phyloP scores from a whole-genome alignment of 2,797 vertebrate species.

The Xiphorhynchus erythropygius region DNA sequence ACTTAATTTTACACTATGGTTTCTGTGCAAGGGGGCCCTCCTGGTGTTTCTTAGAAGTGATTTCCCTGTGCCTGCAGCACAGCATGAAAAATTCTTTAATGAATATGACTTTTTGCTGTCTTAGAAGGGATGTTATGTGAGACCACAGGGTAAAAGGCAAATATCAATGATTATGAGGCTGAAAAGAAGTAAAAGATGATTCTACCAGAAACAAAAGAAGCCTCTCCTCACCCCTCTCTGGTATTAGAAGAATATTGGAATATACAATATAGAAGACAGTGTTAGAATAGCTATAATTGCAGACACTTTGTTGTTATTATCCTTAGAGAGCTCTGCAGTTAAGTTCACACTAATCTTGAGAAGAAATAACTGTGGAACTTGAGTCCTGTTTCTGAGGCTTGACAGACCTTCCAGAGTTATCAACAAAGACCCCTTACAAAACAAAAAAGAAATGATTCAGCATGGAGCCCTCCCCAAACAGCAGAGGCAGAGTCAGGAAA shows the following conservation, averaged over 20 bases:
- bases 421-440: background rate
- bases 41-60: background rate
- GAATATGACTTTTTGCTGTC: background rate
- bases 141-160: background rate
- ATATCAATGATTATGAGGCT: background rate
- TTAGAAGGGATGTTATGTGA: background rate
- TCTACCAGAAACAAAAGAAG: background rate
- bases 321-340: background rate
- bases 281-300: background rate
- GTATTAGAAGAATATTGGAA: background rate
- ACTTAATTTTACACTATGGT: background rate
- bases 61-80: background rate
- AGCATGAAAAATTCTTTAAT: background rate
- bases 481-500: background rate
- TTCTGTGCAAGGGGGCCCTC: background rate
- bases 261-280: background rate
- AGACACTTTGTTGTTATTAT: rapidly evolving
- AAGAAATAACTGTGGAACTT: background rate
- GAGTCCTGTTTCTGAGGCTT: background rate
- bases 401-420: background rate
- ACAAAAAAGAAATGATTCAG: background rate
- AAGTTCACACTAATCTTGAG: background rate
- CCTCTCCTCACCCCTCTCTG: background rate
- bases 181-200: background rate
- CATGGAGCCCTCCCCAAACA: background rate